Base-by-base conservation (phyloP, 1,140 invertebrate genomes). In the Papilio polyxenes region DNA sequence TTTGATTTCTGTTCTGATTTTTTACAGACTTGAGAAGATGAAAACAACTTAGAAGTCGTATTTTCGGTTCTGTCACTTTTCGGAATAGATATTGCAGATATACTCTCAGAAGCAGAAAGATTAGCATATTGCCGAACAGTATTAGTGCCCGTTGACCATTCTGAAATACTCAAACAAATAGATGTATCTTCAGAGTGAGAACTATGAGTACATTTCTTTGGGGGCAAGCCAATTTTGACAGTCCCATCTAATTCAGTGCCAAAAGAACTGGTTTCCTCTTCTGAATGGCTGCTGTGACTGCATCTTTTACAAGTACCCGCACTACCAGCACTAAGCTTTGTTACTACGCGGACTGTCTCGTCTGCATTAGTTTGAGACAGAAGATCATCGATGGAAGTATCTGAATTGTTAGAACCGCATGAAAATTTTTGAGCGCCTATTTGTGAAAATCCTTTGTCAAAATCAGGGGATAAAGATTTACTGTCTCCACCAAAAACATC, bases 171-270 rank as follows among this genome's bases (percentile, higher is more conserved):
- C 48, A 98, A 92, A 20, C 97, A 97, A 90, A 98, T 97, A 0
- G 97, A 98, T 1, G 97, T 98, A 88, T 98, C 97, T 90, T 97
- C 97, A 23, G 97, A 97, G 89, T 97, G 97, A 0, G 97, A 97
- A 92, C 97, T 96, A 91, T 97, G 95, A 78, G 97, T 95, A 92
- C 97, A 96, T 95, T 97, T 95, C 84, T 97, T 97, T 79, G 96
- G 96, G 89, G 97, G 97, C 8, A 97, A 91, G 7, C 96, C 97
- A 87, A 97, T 96, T 89, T 97, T 96, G 0, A 97, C 97, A 0
- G 97, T 98, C 23, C 97, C 97, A 91, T 97, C 97, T 13, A 97
- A 93, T 85, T 97, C 97, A 0, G 97, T 96, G 31, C 96, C 96
- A 87, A 96, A 95, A 10, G 96, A 96, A 85, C 95, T 96, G 10